phyloP scores from a whole-genome alignment of 1,140 invertebrate genomes.

The Zaprionus gabonicus region DNA sequence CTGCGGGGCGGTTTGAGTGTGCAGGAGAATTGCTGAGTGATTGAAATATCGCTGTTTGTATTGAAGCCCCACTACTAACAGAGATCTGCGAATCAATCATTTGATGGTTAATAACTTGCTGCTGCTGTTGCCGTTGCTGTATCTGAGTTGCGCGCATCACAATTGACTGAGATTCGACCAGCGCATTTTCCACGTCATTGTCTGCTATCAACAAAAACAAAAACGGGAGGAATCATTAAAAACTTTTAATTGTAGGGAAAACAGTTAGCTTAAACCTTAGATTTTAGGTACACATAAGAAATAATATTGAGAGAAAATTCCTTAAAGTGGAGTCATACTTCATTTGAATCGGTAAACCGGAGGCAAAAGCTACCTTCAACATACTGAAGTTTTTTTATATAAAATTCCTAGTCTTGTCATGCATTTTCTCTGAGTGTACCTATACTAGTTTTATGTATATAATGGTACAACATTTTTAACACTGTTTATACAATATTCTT shows the following conservation, averaged over 20 bases:
- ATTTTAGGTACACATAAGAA: too few species aligned
- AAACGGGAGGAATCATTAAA: constrained; percentile 21
- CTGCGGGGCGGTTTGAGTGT: constrained; percentile 44
- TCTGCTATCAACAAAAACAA: constrained; percentile 44
- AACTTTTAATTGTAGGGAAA: too few species aligned
- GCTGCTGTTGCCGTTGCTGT: constrained; percentile 55
- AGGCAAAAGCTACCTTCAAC: too few species aligned
- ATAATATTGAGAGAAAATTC: too few species aligned
- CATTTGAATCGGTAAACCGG: too few species aligned
- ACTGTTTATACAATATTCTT: too few species aligned
- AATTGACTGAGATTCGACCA: constrained; percentile 65
- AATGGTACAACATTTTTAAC: background rate
- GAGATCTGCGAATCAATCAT: constrained; percentile 79
- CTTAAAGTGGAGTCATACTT: too few species aligned
- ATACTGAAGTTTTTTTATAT: too few species aligned
- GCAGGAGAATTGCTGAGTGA: constrained; percentile 62
- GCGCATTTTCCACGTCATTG: constrained; percentile 63
- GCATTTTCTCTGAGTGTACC: too few species aligned
- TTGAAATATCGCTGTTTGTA: constrained; percentile 76
- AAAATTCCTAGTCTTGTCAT: too few species aligned
- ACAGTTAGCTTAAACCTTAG: too few species aligned
- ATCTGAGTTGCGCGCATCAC: constrained; percentile 56
- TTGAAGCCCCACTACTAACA: constrained; percentile 71
- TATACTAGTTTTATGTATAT: too few species aligned
- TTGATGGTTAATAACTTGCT: constrained; percentile 65